A percentile compares a stretch with the other conserved stretches of the same genome.
These are phyloP conservation scores for Henricia sp. DNA, from an alignment of 53 echinoderm and acorn worm species.

Conservation along the genomic window DNA sequence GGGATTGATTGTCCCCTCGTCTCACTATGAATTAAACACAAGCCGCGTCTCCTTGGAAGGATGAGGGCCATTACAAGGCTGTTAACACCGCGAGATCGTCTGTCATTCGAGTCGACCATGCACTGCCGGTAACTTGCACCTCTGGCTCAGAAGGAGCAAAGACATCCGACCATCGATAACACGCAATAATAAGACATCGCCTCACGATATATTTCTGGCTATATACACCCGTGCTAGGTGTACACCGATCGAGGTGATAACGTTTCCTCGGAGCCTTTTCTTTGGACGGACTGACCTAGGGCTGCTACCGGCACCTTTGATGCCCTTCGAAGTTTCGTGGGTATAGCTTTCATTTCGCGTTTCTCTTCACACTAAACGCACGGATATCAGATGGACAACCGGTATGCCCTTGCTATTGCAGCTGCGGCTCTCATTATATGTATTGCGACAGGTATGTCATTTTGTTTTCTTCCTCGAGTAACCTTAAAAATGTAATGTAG, in stretches of 20 bases:
- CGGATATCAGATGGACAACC: background rate
- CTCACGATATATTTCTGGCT: too few species aligned
- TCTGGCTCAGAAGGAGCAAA: background rate
- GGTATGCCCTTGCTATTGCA: background rate
- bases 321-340: background rate
- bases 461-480: too few species aligned
- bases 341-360: background rate
- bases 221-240: too few species aligned
- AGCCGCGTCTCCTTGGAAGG: constrained; percentile 5
- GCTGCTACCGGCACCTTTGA: background rate
- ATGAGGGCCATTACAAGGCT: constrained; percentile 10
- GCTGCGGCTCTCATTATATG: background rate
- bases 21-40: constrained; percentile 49
- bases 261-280: too few species aligned
- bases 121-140: background rate
- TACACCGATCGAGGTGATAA: too few species aligned
- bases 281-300: too few species aligned
- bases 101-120: background rate
- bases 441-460: background rate
- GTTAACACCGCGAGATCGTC: constrained; percentile 23
- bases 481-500: too few species aligned
- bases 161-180: background rate
- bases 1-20: constrained; percentile 32
- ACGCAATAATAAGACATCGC: too few species aligned
- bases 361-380: background rate